Evolutionary conservation across 2,888 invertebrate species (phyloP).

Genomic region (Allacma fusca): DNA sequence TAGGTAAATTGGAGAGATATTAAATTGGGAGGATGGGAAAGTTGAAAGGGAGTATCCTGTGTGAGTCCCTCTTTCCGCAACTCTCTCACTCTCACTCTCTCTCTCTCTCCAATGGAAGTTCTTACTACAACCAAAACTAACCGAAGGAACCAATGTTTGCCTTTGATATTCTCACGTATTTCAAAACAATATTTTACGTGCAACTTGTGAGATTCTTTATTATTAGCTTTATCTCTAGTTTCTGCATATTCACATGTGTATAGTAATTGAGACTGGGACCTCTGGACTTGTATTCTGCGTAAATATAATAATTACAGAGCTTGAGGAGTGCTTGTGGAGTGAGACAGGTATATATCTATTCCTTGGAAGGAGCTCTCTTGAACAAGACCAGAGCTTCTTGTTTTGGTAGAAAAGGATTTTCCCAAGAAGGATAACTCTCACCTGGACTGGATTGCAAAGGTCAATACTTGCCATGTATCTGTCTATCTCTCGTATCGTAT

Average conservation of each 20-base stretch:
- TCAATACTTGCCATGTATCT: constrained; percentile 14
- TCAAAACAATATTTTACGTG: constrained; percentile 32
- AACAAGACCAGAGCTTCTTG: too few relatives aligned
- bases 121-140: background rate
- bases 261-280: background rate
- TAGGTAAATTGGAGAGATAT: too few relatives aligned
- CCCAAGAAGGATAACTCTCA: background rate
- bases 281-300: too few relatives aligned
- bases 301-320: too few relatives aligned
- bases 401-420: too few relatives aligned
- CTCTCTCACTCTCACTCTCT: background rate
- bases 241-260: constrained; percentile 17
- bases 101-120: background rate
- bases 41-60: too few relatives aligned
- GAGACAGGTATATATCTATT: too few relatives aligned
- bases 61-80: background rate
- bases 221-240: background rate
- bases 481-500: too few relatives aligned
- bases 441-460: background rate
- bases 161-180: constrained; percentile 19
- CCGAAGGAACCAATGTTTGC: too few relatives aligned
- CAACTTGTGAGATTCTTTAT: constrained; percentile 1
- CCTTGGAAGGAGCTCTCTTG: too few relatives aligned
- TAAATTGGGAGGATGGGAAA: too few relatives aligned
- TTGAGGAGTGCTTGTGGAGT: too few relatives aligned